Evolutionary conservation across 1,140 invertebrate genomes (phyloP).

Genomic region (Frieseomelitta varia): DNA sequence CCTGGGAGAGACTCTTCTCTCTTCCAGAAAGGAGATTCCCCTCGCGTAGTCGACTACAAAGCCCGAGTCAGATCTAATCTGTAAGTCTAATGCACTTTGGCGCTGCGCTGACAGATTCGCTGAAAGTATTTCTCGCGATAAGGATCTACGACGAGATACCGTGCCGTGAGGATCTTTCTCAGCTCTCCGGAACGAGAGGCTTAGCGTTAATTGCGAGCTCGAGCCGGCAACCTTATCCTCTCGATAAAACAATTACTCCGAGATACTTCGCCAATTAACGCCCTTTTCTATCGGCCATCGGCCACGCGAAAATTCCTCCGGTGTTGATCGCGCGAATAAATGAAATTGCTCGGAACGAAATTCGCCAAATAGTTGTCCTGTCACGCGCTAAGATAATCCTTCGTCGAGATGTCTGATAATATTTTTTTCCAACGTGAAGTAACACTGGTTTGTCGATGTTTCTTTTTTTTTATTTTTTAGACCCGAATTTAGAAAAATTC

Average conservation of each 20-base stretch:
- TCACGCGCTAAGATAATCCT: neutral
- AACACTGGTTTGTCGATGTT: neutral
- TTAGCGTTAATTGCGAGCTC: slow-evolving; percentile 29
- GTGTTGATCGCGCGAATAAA: neutral
- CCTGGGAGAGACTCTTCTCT: neutral
- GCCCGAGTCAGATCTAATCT: slow-evolving; percentile 39
- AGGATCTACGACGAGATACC: slow-evolving; percentile 32
- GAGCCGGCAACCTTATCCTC: neutral
- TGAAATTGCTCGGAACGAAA: neutral
- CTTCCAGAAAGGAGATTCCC: neutral
- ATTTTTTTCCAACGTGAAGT: neutral
- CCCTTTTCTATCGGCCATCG: neutral
- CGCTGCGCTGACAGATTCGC: slow-evolving; percentile 30
- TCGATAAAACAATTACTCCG: slow-evolving; percentile 28
- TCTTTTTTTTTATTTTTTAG: neutral
- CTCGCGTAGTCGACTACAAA: no score
- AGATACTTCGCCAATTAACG: slow-evolving; percentile 35
- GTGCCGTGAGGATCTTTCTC: slow-evolving; percentile 30
- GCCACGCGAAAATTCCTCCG: neutral
- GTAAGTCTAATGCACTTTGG: slow-evolving; percentile 46
- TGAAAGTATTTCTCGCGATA: slow-evolving; percentile 45
- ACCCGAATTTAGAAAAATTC: neutral
- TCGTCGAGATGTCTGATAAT: neutral
- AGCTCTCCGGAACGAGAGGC: neutral
- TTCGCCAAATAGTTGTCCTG: neutral